A percentile compares a stretch with the other conserved stretches of the same genome.
Evolutionary conservation across 2,888 invertebrate species (phyloP).

Genomic region (Aporophyla nigra): DNA sequence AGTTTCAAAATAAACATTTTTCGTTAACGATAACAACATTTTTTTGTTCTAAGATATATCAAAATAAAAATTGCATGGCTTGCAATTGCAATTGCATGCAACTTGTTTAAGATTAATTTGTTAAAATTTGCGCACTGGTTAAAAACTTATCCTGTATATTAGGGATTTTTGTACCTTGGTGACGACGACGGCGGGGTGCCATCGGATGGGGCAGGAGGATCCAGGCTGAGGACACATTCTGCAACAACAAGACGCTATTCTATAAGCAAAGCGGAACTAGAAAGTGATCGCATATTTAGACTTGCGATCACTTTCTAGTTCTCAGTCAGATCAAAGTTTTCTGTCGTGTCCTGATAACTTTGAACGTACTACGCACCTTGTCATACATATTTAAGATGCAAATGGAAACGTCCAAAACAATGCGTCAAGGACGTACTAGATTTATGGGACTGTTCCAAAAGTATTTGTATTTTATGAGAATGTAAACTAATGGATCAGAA

Average conservation of each 20-base stretch:
- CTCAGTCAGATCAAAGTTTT: no score
- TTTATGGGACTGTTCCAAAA: background rate
- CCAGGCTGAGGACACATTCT: slow-evolving; percentile 86
- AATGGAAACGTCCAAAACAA: background rate
- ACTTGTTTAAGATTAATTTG: no score
- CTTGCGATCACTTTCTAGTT: no score
- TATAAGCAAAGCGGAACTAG: slow-evolving; percentile 18
- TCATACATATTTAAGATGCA: background rate
- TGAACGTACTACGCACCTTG: background rate
- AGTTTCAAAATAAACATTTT: no score
- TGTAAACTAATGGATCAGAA: background rate
- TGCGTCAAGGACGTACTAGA: background rate
- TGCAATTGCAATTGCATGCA: no score
- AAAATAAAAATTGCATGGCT: no score
- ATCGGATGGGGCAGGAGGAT: slow-evolving; percentile 75
- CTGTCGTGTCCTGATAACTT: no score
- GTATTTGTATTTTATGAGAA: background rate
- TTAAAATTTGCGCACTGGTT: no score
- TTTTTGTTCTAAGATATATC: no score
- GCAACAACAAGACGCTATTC: slow-evolving; percentile 34
- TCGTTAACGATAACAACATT: no score
- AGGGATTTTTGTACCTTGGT: slow-evolving; percentile 67
- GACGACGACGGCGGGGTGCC: slow-evolving; percentile 72
- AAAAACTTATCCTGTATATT: no score
- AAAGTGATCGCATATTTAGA: no score